Evolutionary conservation across 2,888 invertebrate species (phyloP).

Genomic region (Meiosimyza decipiens): DNA sequence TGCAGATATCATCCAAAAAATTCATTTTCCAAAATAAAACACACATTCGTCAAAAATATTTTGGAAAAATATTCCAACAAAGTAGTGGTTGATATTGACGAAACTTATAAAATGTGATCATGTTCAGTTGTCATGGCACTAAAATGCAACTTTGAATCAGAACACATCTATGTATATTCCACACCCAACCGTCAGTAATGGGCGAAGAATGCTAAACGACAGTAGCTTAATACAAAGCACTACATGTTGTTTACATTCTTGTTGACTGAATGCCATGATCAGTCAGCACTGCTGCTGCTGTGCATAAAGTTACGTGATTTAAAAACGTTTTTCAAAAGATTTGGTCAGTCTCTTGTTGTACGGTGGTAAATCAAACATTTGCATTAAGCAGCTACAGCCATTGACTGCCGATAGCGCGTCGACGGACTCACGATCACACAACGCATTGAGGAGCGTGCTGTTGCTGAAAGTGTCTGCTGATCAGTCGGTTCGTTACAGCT

Average conservation of each 20-base stretch:
- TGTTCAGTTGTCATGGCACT: not conserved
- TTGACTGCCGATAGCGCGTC: not conserved
- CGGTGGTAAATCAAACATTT: constrained; percentile 20
- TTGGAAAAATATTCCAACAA: too few relatives aligned
- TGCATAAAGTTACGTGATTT: constrained; percentile 24
- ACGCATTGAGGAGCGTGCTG: too few relatives aligned
- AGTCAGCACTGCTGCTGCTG: not conserved
- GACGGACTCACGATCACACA: too few relatives aligned
- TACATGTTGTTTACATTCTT: constrained; percentile 29
- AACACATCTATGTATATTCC: too few relatives aligned
- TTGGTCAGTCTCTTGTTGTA: not conserved
- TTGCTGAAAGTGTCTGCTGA: too few relatives aligned
- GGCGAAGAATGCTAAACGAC: constrained; percentile 33
- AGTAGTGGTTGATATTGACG: too few relatives aligned
- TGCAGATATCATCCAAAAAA: too few relatives aligned
- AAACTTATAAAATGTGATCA: too few relatives aligned
- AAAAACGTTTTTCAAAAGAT: constrained; percentile 13
- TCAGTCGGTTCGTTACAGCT: constrained; percentile 1
- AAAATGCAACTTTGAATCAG: not conserved
- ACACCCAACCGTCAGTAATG: not conserved
- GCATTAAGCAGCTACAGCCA: not conserved
- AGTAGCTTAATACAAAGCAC: constrained; percentile 44
- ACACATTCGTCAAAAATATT: too few relatives aligned
- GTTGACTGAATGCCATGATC: not conserved
- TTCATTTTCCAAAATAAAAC: too few relatives aligned